phyloP scores from a whole-genome alignment of 2,113 vertebrate genomes.

The Lethenteron reissneri region DNA sequence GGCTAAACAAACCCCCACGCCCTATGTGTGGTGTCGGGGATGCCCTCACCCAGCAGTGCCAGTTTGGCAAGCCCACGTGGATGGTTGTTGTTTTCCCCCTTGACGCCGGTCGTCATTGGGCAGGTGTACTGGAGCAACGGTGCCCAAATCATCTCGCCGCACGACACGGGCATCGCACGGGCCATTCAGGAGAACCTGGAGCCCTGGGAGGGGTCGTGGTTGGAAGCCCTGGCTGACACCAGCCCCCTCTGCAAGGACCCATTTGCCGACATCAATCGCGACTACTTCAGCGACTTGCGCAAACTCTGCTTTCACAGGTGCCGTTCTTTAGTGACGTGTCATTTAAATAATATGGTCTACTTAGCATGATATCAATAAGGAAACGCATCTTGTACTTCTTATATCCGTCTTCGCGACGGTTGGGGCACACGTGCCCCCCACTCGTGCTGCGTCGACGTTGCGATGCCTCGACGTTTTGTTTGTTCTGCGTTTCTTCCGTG shows the following conservation, averaged over 20 bases:
- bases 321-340: background rate
- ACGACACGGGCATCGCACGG: conserved; percentile 56
- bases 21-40: too few species aligned
- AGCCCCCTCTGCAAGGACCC: conserved; percentile 47
- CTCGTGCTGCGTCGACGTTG: too few species aligned
- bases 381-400: too few species aligned
- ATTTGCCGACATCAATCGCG: conserved; percentile 26
- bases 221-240: conserved; percentile 29
- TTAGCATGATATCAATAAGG: too few species aligned
- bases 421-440: too few species aligned
- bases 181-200: conserved; percentile 64
- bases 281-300: conserved; percentile 63
- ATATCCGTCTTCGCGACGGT: too few species aligned
- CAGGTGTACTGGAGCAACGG: conserved; percentile 94
- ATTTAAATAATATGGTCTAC: background rate
- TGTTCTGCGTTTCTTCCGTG: too few species aligned
- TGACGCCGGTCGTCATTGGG: background rate
- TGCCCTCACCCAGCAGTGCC: too few species aligned
- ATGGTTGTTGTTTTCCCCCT: too few species aligned
- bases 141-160: conserved; percentile 74
- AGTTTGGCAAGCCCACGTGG: too few species aligned
- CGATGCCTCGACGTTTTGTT: too few species aligned
- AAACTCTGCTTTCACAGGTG: conserved; percentile 78
- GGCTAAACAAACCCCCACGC: too few species aligned
- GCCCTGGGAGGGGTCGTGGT: conserved; percentile 70